phyloP scores from a whole-genome alignment of 1,140 invertebrate species.

The Brachionus rotundiformis region DNA sequence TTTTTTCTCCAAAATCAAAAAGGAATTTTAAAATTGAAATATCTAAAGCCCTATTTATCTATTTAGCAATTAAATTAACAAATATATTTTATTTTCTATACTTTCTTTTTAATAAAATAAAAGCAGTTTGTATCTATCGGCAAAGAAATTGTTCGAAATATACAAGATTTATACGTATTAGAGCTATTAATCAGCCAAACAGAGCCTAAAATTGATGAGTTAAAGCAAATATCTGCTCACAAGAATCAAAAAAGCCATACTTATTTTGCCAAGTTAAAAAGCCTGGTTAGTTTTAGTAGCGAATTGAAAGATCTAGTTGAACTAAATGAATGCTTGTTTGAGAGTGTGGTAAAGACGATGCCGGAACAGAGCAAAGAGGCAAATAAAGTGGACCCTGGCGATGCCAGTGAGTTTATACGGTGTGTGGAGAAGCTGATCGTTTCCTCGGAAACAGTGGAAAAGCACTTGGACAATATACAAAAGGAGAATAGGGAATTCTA shows the following conservation, averaged over 20 bases:
- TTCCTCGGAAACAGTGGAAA: slow-evolving; percentile 21
- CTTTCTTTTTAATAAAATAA: neutral
- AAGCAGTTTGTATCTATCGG: neutral
- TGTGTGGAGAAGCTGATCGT: slow-evolving; percentile 31
- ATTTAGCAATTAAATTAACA: neutral
- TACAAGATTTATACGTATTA: neutral
- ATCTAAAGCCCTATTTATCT: neutral
- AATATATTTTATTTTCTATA: neutral
- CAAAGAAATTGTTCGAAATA: neutral
- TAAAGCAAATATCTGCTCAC: neutral
- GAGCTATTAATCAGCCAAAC: neutral
- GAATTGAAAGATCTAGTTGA: neutral
- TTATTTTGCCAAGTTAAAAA: neutral
- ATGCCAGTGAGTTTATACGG: slow-evolving; percentile 23
- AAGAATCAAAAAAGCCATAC: neutral
- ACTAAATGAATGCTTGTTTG: neutral
- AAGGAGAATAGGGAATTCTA: slow-evolving; percentile 15
- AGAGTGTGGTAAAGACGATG: neutral
- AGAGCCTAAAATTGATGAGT: neutral
- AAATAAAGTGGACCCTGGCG: neutral
- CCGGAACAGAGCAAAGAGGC: neutral
- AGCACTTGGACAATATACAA: slow-evolving; percentile 45
- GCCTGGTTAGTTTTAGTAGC: neutral
- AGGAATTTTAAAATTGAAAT: neutral
- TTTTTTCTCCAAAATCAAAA: neutral